phyloP scores from a whole-genome alignment of 2,888 invertebrate species.

The Mylabris sibirica region DNA sequence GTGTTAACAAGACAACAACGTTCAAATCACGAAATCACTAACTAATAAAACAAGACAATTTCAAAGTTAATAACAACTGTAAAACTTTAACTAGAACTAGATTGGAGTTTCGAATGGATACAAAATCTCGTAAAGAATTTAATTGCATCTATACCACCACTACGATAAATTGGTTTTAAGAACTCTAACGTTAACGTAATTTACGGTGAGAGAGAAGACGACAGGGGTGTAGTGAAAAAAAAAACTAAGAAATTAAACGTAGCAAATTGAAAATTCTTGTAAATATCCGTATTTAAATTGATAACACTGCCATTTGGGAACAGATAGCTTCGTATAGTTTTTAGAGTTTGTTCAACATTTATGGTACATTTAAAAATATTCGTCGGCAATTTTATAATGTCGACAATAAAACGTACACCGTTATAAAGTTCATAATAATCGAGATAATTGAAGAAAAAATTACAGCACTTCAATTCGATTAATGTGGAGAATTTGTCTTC shows the following conservation, averaged over 20 bases:
- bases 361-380: not conserved
- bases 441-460: not conserved
- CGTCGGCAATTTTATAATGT: not conserved
- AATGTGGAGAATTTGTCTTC: not conserved
- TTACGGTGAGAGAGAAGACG: not conserved
- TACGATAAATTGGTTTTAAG: constrained; percentile 1
- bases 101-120: not conserved
- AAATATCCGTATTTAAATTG: not conserved
- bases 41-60: constrained; percentile 8
- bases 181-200: constrained; percentile 8
- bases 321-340: not conserved
- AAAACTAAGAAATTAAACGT: not conserved
- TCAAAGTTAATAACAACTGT: not conserved
- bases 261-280: not conserved
- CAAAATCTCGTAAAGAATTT: not conserved
- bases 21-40: not conserved
- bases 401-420: not conserved
- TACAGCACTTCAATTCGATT: not conserved
- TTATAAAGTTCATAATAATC: not conserved
- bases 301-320: no score
- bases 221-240: no score
- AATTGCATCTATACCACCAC: constrained; percentile 3
- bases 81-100: constrained; percentile 10
- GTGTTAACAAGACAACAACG: not conserved
- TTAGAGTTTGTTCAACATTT: not conserved